These are phyloP conservation scores for Cecropterus lyciades DNA, from an alignment of 1,140 invertebrate species.

Conservation along the genomic window DNA sequence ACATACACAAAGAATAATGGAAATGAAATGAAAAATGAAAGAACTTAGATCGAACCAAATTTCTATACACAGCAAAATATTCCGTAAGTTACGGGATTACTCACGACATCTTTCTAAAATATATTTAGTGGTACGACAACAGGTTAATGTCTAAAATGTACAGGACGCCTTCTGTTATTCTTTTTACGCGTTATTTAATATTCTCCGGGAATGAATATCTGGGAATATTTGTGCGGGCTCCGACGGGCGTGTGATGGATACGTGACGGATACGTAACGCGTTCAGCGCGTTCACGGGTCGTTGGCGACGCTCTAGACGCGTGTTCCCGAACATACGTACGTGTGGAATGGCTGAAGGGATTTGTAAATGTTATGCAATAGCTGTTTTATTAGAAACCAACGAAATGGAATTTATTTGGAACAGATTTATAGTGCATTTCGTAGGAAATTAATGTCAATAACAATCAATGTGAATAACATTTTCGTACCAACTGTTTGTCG, in stretches of 20 bases:
- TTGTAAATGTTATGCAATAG: not conserved
- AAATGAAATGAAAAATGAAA: too few relatives aligned
- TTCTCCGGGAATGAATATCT: slow-evolving; percentile 9
- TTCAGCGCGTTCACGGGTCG: slow-evolving; percentile 15
- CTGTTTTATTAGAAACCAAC: too few relatives aligned
- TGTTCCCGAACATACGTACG: not conserved
- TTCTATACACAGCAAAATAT: too few relatives aligned
- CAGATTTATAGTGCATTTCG: not conserved
- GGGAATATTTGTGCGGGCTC: slow-evolving; percentile 5
- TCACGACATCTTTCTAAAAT: not conserved
- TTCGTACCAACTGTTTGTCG: too few relatives aligned
- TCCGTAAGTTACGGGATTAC: too few relatives aligned
- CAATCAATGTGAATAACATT: too few relatives aligned
- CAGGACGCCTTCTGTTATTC: slow-evolving; percentile 4
- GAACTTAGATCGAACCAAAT: too few relatives aligned
- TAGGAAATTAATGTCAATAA: not conserved
- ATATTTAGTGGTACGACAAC: not conserved
- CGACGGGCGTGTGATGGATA: slow-evolving; percentile 11
- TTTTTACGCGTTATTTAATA: slow-evolving; percentile 24
- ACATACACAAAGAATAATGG: too few relatives aligned
- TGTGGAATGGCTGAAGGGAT: slow-evolving; percentile 1
- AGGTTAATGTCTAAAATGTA: not conserved
- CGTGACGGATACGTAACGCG: slow-evolving; percentile 13
- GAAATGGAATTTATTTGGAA: too few relatives aligned
- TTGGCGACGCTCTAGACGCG: not conserved